Conservation (phyloP, 2,888 invertebrate genomes). For the Lycaena phlaeas region DNA sequence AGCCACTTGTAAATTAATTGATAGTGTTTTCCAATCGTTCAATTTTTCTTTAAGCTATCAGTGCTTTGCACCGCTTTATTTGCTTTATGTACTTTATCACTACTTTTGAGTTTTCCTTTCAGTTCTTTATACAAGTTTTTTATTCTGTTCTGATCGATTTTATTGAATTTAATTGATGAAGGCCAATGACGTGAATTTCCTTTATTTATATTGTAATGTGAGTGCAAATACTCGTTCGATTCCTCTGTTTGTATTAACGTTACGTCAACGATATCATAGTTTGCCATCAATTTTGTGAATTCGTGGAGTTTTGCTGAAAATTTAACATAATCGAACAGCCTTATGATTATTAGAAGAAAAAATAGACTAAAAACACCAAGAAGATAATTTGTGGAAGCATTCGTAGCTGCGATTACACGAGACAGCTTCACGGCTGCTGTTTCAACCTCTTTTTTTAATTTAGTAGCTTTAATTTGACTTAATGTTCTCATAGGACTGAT, state of each 20-base stretch:
- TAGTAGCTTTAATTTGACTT: conserved; percentile 23
- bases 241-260: conserved; percentile 23
- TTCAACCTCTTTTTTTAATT: conserved; percentile 16
- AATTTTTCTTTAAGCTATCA: no score
- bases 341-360: conserved; percentile 35
- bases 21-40: no score
- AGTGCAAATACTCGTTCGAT: conserved; percentile 15
- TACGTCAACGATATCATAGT: conserved; percentile 42
- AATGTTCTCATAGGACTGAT: conserved; percentile 34
- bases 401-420: conserved; percentile 33
- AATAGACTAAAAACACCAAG: conserved; percentile 46
- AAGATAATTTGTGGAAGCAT: conserved; percentile 44
- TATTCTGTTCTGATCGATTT: no score
- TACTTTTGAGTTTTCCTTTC: no score
- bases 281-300: conserved; percentile 44
- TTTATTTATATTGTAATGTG: conserved; percentile 21
- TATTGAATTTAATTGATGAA: conserved; percentile 29
- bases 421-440: conserved; percentile 30
- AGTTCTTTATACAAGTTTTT: no score
- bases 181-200: conserved; percentile 30
- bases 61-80: no score
- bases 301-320: conserved; percentile 52
- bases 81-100: no score
- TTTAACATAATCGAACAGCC: conserved; percentile 39
- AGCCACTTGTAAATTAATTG: no score